These are phyloP conservation scores for Protobothrops mucrosquamatus DNA, from an alignment of 2,113 vertebrate species.

Conservation along the genomic window DNA sequence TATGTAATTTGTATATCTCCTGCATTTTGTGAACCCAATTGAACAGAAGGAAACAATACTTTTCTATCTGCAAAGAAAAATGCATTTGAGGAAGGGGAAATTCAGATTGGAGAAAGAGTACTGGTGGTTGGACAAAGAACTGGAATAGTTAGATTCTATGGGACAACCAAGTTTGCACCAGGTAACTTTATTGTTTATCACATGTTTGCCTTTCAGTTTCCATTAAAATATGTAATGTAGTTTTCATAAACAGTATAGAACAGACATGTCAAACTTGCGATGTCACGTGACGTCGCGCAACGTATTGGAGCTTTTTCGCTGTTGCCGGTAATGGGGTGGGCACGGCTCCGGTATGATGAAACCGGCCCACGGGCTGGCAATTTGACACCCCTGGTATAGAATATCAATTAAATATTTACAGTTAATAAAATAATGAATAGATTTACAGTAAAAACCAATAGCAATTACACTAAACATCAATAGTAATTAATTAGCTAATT, in stretches of 20 bases:
- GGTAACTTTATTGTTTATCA: slow-evolving; percentile 67
- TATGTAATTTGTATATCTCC: slow-evolving; percentile 10
- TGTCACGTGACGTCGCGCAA: too few relatives aligned
- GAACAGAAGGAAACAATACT: slow-evolving; percentile 62
- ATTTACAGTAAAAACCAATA: not conserved
- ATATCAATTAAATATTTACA: not conserved
- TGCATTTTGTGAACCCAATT: slow-evolving; percentile 11
- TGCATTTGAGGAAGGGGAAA: slow-evolving; percentile 66
- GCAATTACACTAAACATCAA: not conserved
- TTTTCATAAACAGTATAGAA: not conserved
- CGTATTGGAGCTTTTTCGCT: too few relatives aligned
- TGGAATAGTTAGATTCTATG: slow-evolving; percentile 85
- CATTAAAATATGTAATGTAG: not conserved
- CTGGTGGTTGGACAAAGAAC: slow-evolving; percentile 92
- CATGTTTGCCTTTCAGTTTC: not conserved
- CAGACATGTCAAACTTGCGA: too few relatives aligned
- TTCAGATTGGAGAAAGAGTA: slow-evolving; percentile 85
- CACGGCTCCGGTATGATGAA: too few relatives aligned
- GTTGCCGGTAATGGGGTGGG: too few relatives aligned
- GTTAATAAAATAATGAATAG: not conserved
- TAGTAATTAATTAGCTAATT: not conserved
- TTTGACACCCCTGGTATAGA: not conserved
- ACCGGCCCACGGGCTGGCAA: too few relatives aligned
- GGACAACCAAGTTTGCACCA: slow-evolving; percentile 91
- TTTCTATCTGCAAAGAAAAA: slow-evolving; percentile 71